These are phyloP conservation scores for Mimas tiliae DNA, from an alignment of 2,888 invertebrate genomes.

Conservation along the genomic window DNA sequence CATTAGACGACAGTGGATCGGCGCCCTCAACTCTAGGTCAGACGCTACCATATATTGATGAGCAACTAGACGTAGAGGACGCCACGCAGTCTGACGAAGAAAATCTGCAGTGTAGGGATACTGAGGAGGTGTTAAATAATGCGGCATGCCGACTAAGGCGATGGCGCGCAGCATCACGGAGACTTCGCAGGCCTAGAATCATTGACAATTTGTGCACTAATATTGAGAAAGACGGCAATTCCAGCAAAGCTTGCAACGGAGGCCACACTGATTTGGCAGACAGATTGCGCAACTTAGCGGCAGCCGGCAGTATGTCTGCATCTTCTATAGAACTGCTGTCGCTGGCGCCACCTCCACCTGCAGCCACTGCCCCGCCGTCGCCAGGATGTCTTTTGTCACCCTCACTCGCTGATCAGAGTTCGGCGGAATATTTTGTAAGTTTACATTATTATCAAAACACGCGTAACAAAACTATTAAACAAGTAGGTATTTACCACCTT, in stretches of 20 bases:
- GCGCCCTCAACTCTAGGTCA: slow-evolving; percentile 57
- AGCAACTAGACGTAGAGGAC: slow-evolving; percentile 59
- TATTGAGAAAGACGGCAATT: slow-evolving; percentile 58
- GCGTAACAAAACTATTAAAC: not conserved
- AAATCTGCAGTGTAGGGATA: slow-evolving; percentile 57
- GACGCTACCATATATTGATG: slow-evolving; percentile 72
- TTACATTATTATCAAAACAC: not conserved
- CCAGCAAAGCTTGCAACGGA: slow-evolving; percentile 50
- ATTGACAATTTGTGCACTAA: slow-evolving; percentile 76
- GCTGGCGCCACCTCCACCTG: slow-evolving; percentile 75
- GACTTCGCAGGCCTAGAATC: slow-evolving; percentile 75
- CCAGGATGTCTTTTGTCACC: slow-evolving; percentile 77
- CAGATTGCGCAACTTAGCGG: slow-evolving; percentile 74
- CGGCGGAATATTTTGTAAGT: slow-evolving; percentile 77
- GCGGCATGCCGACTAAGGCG: slow-evolving; percentile 78
- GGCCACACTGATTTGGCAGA: slow-evolving; percentile 78
- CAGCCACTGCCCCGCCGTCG: slow-evolving; percentile 79
- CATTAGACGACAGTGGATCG: slow-evolving; percentile 51
- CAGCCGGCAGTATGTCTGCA: slow-evolving; percentile 74
- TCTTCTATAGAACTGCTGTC: slow-evolving; percentile 77
- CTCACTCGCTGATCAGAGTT: slow-evolving; percentile 74
- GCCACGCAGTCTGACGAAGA: slow-evolving; percentile 67
- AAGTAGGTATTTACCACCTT: slow-evolving; percentile 27
- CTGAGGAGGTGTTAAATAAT: slow-evolving; percentile 72
- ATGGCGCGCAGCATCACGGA: slow-evolving; percentile 80